Conservation (phyloP, 2,888 invertebrate species). For the Heliconius aoede region DNA sequence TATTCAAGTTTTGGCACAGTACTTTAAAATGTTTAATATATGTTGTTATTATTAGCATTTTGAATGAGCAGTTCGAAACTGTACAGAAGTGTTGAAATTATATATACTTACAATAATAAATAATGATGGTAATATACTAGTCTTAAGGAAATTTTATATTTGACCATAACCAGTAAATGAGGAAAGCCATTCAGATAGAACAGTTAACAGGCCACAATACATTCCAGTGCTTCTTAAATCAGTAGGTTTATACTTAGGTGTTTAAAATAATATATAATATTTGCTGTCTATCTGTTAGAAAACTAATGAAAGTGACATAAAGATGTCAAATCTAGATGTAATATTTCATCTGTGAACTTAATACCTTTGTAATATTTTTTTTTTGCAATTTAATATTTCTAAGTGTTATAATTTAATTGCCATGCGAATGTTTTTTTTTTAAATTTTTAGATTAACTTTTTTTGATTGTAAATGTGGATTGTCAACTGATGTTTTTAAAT, state of each 20-base stretch:
- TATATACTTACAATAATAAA: background rate
- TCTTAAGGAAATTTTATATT: background rate
- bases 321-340: conserved; percentile 28
- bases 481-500: conserved; percentile 2
- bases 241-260: conserved; percentile 58
- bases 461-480: conserved; percentile 17
- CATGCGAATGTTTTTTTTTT: conserved; percentile 41
- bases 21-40: background rate
- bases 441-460: conserved; percentile 42
- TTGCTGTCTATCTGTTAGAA: conserved; percentile 33
- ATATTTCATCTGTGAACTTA: conserved; percentile 10
- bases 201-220: conserved; percentile 50
- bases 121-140: background rate
- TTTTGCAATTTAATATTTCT: conserved; percentile 17
- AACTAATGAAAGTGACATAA: conserved; percentile 32
- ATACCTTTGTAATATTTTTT: background rate
- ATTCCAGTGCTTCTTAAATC: conserved; percentile 68
- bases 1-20: background rate
- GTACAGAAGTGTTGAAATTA: background rate
- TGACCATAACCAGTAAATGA: background rate
- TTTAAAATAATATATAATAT: conserved; percentile 28
- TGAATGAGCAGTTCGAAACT: background rate
- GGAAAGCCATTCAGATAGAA: background rate
- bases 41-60: background rate
- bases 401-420: conserved; percentile 22